These are phyloP conservation scores for Microctonus brassicae DNA, from an alignment of 2,888 invertebrate genomes.

Conservation along the genomic window DNA sequence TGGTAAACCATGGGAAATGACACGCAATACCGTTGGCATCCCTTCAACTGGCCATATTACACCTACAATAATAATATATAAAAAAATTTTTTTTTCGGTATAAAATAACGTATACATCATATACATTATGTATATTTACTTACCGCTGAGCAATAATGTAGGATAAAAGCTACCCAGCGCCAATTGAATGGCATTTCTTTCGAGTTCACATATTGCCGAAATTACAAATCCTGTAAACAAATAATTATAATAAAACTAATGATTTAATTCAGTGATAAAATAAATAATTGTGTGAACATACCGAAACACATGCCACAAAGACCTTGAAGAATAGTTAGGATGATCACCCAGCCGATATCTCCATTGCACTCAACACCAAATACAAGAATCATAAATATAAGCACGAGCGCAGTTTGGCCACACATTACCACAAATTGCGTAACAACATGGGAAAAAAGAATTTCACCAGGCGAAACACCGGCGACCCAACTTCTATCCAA, in stretches of 20 bases:
- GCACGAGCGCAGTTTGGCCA: conserved; percentile 91
- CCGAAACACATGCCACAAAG: conserved; percentile 98
- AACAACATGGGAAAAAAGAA: conserved; percentile 92
- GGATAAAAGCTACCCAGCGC: conserved; percentile 96
- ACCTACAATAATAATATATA: conserved; percentile 72
- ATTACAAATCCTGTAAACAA: conserved; percentile 84
- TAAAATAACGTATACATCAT: not conserved
- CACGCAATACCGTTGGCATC: conserved; percentile 88
- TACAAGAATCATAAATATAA: conserved; percentile 91
- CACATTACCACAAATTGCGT: conserved; percentile 97
- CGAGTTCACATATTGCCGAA: conserved; percentile 91
- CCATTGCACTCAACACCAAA: conserved; percentile 93
- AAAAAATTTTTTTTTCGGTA: too few species aligned
- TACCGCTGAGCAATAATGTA: conserved; percentile 86
- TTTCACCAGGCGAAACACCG: conserved; percentile 91
- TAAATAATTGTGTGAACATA: conserved; percentile 63
- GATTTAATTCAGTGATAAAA: not conserved
- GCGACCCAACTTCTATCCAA: conserved; percentile 95
- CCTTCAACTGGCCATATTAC: conserved; percentile 98
- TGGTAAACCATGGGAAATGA: conserved; percentile 87
- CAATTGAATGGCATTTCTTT: conserved; percentile 92
- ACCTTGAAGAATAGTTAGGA: conserved; percentile 89
- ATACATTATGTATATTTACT: conserved; percentile 49
- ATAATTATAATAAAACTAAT: too few species aligned
- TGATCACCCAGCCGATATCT: conserved; percentile 85